A percentile compares a stretch with the other conserved stretches of the same genome.
Conservation (phyloP, 2,888 invertebrate genomes). For the Aphodius granarius region DNA sequence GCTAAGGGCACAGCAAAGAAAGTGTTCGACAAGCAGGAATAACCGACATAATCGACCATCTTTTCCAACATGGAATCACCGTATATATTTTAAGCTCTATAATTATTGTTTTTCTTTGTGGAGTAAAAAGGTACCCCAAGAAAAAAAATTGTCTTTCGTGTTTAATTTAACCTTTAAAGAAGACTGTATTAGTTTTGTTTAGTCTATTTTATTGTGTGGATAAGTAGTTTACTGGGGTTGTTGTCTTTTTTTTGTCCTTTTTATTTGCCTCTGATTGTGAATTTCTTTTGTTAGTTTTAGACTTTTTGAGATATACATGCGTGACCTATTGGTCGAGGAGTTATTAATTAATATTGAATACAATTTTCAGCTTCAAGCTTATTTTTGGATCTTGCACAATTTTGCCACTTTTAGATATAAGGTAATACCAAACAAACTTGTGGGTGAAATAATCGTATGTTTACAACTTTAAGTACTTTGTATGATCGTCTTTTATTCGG, state of each 20-base stretch:
- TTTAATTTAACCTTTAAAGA: not conserved
- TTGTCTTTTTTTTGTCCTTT: not conserved
- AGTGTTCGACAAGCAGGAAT: not conserved
- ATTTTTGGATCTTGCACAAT: not conserved
- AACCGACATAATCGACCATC: not conserved
- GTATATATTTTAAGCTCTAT: not conserved
- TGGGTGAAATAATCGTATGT: not conserved
- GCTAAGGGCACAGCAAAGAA: not conserved
- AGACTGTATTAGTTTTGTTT: not conserved
- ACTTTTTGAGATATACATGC: not conserved
- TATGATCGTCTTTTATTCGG: not conserved
- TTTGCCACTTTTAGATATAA: not conserved
- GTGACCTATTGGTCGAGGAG: not conserved
- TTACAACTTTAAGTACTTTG: not conserved
- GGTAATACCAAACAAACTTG: not conserved
- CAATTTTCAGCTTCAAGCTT: not conserved
- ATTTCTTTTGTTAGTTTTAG: not conserved
- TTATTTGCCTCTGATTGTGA: not conserved
- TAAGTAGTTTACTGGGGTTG: not conserved
- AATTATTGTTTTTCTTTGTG: not conserved
- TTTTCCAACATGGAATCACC: not conserved
- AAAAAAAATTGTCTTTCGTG: not conserved
- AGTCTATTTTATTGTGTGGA: not conserved
- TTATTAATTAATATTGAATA: not conserved
- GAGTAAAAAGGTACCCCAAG: not conserved